Evolutionary conservation across 23 tunicate genomes (phyloP), one percentile per base, ranked within the genome.

Genomic region (Trididemnum clinides): DNA sequence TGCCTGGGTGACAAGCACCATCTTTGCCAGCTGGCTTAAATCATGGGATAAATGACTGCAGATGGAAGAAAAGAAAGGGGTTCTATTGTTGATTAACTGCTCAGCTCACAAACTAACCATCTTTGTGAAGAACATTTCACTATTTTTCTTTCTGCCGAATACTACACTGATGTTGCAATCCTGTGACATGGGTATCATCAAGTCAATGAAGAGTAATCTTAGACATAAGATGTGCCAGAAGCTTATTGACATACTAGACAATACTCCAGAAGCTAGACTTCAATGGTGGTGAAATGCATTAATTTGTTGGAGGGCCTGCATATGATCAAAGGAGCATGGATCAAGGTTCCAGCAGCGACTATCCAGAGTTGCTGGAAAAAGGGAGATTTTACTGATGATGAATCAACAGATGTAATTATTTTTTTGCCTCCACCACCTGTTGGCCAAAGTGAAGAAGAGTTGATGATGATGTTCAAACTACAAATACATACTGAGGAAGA

Each of bases 291-390:
- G 82, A 76, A 76, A 76, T 71, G 28, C 28, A 76, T 76, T 76
- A 76, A 44, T 33, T 76, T 76, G 82, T 76, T 76, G 82, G 28
- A 76, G 5, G 82, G 72, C 82, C 44, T 76, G 82, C 28, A 76
- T 33, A 76, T 76, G 82, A 76, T 39, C 71, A 76, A 36, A 76
- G 28, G 28, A 39, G 71, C 71, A 5, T 76, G 82, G 82, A 28
- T n/a, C 78, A 71, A 71, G 49, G 78, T 71, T 76, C 20, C 82
- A 76, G 71, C 12, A 28, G 36, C 64, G 28, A 76, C 77, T 32
- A 71, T 71, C 50, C 62, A 39, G 30, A 76, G 18, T 76, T 76
- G 82, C 39, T 76, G 82, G 82, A 76, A 76, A 39, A 76, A 76
- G 28, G 71, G 82, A 76, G 82, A 71, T 44, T 76, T 76, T 44